These are phyloP conservation scores for Austrofundulus limnaeus DNA, from an alignment of 2,113 vertebrate species.

Conservation along the genomic window DNA sequence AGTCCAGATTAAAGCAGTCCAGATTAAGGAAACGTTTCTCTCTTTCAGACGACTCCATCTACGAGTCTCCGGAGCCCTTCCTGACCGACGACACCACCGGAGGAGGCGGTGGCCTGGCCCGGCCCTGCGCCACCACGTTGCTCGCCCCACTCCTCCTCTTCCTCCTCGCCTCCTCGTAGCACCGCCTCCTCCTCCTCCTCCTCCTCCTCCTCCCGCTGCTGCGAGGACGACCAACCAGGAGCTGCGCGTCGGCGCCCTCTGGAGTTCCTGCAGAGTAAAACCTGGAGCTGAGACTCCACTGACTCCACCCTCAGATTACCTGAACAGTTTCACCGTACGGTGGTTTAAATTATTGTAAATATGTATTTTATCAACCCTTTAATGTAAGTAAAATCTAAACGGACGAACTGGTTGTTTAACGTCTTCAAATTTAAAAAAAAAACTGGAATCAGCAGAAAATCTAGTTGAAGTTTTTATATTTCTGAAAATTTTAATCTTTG, in stretches of 20 bases:
- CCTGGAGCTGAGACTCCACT: too few species aligned
- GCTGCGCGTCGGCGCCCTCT: constrained; percentile 21
- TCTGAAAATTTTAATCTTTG: too few species aligned
- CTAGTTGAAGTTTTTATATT: too few species aligned
- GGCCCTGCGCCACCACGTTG: constrained; percentile 52
- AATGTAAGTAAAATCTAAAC: background rate
- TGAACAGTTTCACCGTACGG: too few species aligned
- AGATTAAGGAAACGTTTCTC: background rate
- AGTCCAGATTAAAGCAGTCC: too few species aligned
- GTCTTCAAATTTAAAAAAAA: too few species aligned
- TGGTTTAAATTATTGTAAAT: too few species aligned
- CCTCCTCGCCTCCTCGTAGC: constrained; percentile 62
- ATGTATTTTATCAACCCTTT: background rate
- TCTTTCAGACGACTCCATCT: constrained; percentile 88
- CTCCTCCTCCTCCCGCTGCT: constrained; percentile 30
- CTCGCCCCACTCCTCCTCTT: constrained; percentile 52
- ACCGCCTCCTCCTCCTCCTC: constrained; percentile 9
- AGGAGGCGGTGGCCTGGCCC: constrained; percentile 68
- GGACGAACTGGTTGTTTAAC: background rate
- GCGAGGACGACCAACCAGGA: constrained; percentile 26
- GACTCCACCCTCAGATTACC: too few species aligned
- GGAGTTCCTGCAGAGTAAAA: background rate
- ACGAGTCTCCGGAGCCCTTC: constrained; percentile 94
- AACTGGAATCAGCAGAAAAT: too few species aligned
- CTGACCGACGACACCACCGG: constrained; percentile 94